A percentile compares a stretch with the other conserved stretches of the same genome.
phyloP scores from a whole-genome alignment of 2,113 vertebrate species.

The Solea senegalensis region DNA sequence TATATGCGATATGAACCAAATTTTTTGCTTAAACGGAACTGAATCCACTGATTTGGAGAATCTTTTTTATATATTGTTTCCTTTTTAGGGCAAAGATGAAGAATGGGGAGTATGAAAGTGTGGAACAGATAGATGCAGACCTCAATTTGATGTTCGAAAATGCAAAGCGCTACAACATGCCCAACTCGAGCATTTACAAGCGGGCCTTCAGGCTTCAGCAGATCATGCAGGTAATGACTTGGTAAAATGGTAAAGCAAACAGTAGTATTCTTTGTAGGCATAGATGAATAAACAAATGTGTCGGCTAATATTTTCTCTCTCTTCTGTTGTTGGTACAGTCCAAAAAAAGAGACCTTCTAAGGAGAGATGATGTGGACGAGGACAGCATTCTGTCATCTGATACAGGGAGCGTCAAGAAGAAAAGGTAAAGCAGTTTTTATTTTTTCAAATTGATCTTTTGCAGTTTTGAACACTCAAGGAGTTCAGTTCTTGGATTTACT shows the following conservation, averaged over 20 bases:
- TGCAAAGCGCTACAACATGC: conserved; percentile 97
- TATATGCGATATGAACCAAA: too few relatives aligned
- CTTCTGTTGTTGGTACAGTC: conserved; percentile 74
- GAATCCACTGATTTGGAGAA: background rate
- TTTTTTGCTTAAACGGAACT: too few relatives aligned
- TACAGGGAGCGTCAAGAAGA: conserved; percentile 90
- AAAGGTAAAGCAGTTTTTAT: conserved; percentile 82
- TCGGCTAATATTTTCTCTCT: background rate
- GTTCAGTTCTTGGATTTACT: background rate
- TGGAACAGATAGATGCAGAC: conserved; percentile 94
- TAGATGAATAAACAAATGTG: background rate
- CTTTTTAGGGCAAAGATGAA: conserved; percentile 90
- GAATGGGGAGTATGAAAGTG: conserved; percentile 92
- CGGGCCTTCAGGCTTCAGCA: conserved; percentile 95
- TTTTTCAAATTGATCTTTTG: background rate
- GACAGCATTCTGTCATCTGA: conserved; percentile 97
- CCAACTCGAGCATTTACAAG: conserved; percentile 97
- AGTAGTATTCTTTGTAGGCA: too few relatives aligned
- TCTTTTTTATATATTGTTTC: background rate
- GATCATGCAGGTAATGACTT: conserved; percentile 89
- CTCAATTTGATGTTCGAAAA: conserved; percentile 98
- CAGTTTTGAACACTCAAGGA: background rate
- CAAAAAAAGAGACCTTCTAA: conserved; percentile 92
- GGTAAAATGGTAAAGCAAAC: too few relatives aligned
- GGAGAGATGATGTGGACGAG: conserved; percentile 93